Evolutionary conservation across 1,140 invertebrate genomes (phyloP).

Genomic region (Drosophila bifasciata): DNA sequence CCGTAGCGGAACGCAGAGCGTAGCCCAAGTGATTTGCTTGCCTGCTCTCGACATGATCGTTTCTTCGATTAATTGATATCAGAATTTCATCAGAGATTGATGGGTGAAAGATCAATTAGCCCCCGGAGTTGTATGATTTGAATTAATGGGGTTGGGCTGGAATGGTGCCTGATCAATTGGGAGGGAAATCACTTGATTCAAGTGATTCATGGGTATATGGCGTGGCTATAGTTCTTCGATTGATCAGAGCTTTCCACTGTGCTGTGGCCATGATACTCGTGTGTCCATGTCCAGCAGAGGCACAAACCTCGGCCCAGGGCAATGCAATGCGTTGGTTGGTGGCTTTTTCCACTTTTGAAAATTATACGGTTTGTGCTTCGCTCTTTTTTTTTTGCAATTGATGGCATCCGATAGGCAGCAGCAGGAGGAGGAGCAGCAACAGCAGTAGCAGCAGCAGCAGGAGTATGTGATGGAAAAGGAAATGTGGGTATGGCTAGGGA

Average conservation of each 20-base stretch:
- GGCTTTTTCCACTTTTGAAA: slow-evolving; percentile 78
- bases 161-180: slow-evolving; percentile 13
- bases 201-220: background rate
- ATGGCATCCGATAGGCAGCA: slow-evolving; percentile 79
- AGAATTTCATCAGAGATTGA: slow-evolving; percentile 48
- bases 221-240: slow-evolving; percentile 12
- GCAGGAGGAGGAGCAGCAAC: slow-evolving; percentile 24
- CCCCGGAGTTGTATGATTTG: slow-evolving; percentile 20
- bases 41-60: slow-evolving; percentile 59
- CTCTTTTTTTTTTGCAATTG: slow-evolving; percentile 72
- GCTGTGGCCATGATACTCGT: slow-evolving; percentile 44
- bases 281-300: slow-evolving; percentile 42
- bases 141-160: slow-evolving; percentile 32
- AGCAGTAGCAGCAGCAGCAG: slow-evolving; percentile 27
- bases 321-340: slow-evolving; percentile 55
- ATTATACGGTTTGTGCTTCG: slow-evolving; percentile 72
- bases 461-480: slow-evolving; percentile 23
- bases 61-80: slow-evolving; percentile 64
- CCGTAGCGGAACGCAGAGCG: slow-evolving; percentile 18
- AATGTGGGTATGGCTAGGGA: background rate
- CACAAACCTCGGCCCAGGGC: slow-evolving; percentile 30
- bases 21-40: slow-evolving; percentile 59
- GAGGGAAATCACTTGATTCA: background rate
- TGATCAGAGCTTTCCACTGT: slow-evolving; percentile 48
- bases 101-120: slow-evolving; percentile 55